phyloP scores from a whole-genome alignment of 2,888 invertebrate genomes.

The Drosophila sordidapex region DNA sequence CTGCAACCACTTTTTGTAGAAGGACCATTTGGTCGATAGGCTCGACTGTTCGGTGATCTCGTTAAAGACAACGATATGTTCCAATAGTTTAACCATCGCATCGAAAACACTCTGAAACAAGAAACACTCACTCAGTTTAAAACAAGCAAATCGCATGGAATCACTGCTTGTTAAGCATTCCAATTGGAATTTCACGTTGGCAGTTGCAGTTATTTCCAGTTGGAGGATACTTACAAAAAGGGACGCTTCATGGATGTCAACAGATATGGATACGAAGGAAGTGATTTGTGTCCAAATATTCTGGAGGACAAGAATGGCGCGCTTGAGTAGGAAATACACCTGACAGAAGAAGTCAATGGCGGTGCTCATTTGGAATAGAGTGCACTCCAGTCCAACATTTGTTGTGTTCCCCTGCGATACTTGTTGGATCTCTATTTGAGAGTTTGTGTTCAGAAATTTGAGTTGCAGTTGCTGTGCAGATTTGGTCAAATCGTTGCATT shows the following conservation, averaged over 20 bases:
- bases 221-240: slow-evolving; percentile 53
- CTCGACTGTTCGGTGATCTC: slow-evolving; percentile 80
- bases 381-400: slow-evolving; percentile 55
- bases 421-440: slow-evolving; percentile 27
- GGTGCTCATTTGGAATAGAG: slow-evolving; percentile 85
- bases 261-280: slow-evolving; percentile 87
- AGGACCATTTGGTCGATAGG: slow-evolving; percentile 89
- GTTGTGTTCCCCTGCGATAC: slow-evolving; percentile 22
- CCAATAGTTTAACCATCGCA: slow-evolving; percentile 88
- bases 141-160: not conserved
- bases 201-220: not conserved
- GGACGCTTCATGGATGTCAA: slow-evolving; percentile 44
- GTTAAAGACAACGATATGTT: slow-evolving; percentile 88
- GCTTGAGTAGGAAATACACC: slow-evolving; percentile 89
- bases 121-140: slow-evolving; percentile 39
- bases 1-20: slow-evolving; percentile 91
- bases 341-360: slow-evolving; percentile 88
- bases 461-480: slow-evolving; percentile 88
- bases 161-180: not conserved
- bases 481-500: slow-evolving; percentile 88
- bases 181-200: not conserved
- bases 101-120: slow-evolving; percentile 83
- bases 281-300: slow-evolving; percentile 91
- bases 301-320: slow-evolving; percentile 90
- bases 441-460: slow-evolving; percentile 83